Evolutionary conservation across 1,140 invertebrate species (phyloP).

Genomic region (Hormaphis cornu): DNA sequence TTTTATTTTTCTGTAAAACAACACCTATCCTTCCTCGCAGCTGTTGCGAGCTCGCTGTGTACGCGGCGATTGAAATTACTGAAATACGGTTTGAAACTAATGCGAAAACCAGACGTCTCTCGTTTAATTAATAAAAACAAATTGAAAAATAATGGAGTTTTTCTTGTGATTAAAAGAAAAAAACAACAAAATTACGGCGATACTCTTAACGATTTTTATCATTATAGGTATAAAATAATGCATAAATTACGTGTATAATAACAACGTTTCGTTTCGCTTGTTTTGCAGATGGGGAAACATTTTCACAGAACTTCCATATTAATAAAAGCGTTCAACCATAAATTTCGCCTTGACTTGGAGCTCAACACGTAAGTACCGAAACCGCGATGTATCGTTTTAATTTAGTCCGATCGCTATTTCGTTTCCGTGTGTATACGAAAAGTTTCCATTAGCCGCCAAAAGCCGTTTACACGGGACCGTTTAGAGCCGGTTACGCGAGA

Average conservation of each 20-base stretch:
- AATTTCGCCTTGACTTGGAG: slow-evolving; percentile 88
- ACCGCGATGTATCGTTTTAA: not conserved
- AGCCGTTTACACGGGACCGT: too few relatives aligned
- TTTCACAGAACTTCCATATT: slow-evolving; percentile 85
- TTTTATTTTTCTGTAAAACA: too few relatives aligned
- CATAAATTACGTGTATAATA: not conserved
- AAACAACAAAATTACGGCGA: not conserved
- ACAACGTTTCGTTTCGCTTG: slow-evolving; percentile 20
- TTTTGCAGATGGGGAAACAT: slow-evolving; percentile 76
- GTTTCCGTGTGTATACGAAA: not conserved
- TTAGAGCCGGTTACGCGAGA: too few relatives aligned
- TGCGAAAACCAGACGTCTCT: too few relatives aligned
- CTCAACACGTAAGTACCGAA: slow-evolving; percentile 89
- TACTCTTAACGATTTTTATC: not conserved
- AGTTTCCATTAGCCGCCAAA: slow-evolving; percentile 1
- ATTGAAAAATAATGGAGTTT: too few relatives aligned
- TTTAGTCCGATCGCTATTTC: not conserved
- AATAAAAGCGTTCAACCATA: slow-evolving; percentile 88
- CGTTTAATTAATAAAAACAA: too few relatives aligned
- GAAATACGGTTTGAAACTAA: too few relatives aligned
- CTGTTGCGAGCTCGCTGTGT: too few relatives aligned
- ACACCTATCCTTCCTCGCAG: too few relatives aligned
- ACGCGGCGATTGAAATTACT: too few relatives aligned
- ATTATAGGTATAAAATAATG: too few relatives aligned
- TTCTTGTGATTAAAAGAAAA: not conserved